Evolutionary conservation across 2,797 vertebrate genomes (phyloP).

Genomic region (Gallinago stenura): DNA sequence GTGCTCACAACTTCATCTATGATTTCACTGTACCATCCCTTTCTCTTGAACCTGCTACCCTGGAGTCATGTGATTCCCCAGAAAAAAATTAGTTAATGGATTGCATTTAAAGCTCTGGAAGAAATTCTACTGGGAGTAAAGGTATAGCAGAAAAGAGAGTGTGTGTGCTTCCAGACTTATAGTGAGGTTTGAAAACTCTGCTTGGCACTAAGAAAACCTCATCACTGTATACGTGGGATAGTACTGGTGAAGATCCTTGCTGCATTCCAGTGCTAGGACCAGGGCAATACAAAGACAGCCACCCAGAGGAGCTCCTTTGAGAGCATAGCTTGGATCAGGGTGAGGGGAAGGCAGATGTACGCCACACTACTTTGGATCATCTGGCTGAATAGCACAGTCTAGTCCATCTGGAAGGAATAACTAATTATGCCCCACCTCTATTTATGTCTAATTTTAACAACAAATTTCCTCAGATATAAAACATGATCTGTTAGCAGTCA

Average conservation of each 20-base stretch:
- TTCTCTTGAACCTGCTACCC: neutral
- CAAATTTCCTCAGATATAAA: conserved; percentile 54
- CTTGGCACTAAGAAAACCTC: neutral
- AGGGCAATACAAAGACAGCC: neutral
- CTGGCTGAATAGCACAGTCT: neutral
- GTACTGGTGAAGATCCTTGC: neutral
- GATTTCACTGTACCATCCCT: neutral
- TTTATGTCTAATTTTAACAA: conserved; percentile 58
- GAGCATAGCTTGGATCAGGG: neutral
- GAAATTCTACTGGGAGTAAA: neutral
- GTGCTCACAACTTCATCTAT: neutral
- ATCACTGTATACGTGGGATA: neutral
- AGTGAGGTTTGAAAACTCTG: neutral
- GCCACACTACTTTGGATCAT: neutral
- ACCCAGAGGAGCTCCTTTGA: neutral
- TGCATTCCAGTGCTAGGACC: neutral
- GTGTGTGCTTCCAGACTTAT: neutral
- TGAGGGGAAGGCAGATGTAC: neutral
- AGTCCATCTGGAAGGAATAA: conserved; percentile 54
- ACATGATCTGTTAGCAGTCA: conserved; percentile 30
- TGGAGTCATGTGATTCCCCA: neutral
- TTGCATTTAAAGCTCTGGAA: neutral
- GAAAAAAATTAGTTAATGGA: conserved; percentile 1
- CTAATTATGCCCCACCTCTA: conserved; percentile 40
- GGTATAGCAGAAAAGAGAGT: neutral